These are phyloP conservation scores for Catharus fuscescens DNA, from an alignment of 2,113 vertebrate genomes.

Conservation along the genomic window DNA sequence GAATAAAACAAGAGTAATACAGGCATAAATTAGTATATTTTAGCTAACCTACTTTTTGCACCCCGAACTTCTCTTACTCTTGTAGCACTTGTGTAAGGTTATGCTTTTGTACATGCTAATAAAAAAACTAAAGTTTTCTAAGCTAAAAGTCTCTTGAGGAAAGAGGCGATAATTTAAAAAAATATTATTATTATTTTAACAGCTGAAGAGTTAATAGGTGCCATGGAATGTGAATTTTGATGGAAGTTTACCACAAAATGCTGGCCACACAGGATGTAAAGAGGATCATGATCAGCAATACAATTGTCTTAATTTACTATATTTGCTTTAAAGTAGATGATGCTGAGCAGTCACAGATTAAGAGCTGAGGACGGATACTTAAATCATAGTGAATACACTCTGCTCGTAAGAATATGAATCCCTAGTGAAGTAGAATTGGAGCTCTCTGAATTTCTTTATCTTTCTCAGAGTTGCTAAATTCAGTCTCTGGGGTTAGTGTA, in stretches of 20 bases:
- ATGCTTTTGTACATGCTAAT: background rate
- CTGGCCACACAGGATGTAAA: background rate
- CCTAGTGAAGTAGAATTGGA: background rate
- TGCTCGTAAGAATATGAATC: background rate
- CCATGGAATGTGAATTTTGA: background rate
- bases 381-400: background rate
- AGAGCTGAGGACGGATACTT: background rate
- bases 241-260: background rate
- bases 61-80: background rate
- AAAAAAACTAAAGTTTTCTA: background rate
- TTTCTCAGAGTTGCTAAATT: background rate
- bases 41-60: constrained; percentile 67
- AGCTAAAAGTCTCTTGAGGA: background rate
- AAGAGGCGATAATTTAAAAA: background rate
- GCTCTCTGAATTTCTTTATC: background rate
- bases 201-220: background rate
- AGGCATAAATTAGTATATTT: constrained; percentile 56
- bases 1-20: constrained; percentile 24
- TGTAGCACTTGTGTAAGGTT: background rate
- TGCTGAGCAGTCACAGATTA: background rate
- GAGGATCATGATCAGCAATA: background rate
- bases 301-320: background rate
- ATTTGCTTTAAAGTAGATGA: background rate
- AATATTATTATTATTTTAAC: background rate
- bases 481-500: background rate